Conservation (phyloP, 1,140 invertebrate genomes). For the Argopecten irradians region DNA sequence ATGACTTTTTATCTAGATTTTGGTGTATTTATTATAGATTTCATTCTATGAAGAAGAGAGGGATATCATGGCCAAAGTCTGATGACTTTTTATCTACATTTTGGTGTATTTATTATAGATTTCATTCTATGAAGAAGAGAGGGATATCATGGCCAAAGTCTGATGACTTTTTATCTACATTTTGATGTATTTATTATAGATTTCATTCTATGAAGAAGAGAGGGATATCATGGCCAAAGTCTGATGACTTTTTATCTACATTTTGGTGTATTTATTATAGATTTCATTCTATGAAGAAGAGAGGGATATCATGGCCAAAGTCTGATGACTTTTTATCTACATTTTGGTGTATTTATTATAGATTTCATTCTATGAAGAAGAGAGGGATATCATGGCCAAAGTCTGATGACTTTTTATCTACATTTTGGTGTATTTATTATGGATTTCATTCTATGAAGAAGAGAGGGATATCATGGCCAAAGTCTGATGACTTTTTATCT, state of each 20-base stretch:
- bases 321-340: neutral
- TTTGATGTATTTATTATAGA: conserved; percentile 57
- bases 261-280: conserved; percentile 54
- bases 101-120: conserved; percentile 61
- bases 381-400: conserved; percentile 74
- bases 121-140: conserved; percentile 74
- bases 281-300: conserved; percentile 75
- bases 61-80: conserved; percentile 74
- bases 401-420: conserved; percentile 20
- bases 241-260: neutral
- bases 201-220: conserved; percentile 75
- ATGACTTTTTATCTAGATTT: neutral
- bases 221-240: conserved; percentile 74
- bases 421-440: conserved; percentile 31
- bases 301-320: conserved; percentile 73
- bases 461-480: conserved; percentile 74
- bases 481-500: conserved; percentile 25
- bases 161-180: neutral
- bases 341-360: conserved; percentile 47
- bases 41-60: conserved; percentile 75
- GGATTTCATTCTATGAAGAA: conserved; percentile 75
- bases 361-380: conserved; percentile 75
- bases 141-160: conserved; percentile 74
- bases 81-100: neutral
- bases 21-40: conserved; percentile 60